A percentile compares a stretch with the other conserved stretches of the same genome.
phyloP scores from a whole-genome alignment of 2,113 vertebrate genomes.

The Psephotus haematonotus region DNA sequence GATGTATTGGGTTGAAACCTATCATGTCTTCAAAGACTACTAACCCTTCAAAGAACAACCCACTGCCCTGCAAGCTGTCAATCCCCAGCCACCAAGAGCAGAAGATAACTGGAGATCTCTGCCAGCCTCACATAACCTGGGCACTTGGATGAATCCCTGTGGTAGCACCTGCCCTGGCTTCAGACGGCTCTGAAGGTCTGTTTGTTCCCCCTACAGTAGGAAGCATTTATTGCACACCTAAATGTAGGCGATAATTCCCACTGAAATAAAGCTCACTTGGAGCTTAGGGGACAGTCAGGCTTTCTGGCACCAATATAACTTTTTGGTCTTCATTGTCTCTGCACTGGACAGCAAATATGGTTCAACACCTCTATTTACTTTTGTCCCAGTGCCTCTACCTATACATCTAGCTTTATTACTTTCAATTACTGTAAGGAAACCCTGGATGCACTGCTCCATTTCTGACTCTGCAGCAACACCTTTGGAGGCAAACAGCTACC shows the following conservation, averaged over 20 bases:
- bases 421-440: background rate
- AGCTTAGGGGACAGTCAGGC: background rate
- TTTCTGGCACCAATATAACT: background rate
- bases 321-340: rapidly evolving
- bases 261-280: background rate
- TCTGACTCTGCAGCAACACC: background rate
- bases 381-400: background rate
- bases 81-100: background rate
- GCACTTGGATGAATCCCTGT: rapidly evolving
- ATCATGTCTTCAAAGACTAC: background rate
- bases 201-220: background rate
- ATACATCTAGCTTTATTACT: background rate
- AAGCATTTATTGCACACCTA: background rate
- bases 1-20: background rate
- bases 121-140: background rate
- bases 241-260: background rate
- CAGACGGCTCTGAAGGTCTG: background rate
- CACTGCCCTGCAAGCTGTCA: background rate
- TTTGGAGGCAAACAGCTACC: background rate
- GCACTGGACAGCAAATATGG: background rate
- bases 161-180: background rate
- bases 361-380: background rate
- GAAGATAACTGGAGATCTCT: background rate
- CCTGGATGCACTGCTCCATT: background rate
- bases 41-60: background rate